Conservation (phyloP, 2,113 vertebrate species). For the Chascanopsetta lugubris region DNA sequence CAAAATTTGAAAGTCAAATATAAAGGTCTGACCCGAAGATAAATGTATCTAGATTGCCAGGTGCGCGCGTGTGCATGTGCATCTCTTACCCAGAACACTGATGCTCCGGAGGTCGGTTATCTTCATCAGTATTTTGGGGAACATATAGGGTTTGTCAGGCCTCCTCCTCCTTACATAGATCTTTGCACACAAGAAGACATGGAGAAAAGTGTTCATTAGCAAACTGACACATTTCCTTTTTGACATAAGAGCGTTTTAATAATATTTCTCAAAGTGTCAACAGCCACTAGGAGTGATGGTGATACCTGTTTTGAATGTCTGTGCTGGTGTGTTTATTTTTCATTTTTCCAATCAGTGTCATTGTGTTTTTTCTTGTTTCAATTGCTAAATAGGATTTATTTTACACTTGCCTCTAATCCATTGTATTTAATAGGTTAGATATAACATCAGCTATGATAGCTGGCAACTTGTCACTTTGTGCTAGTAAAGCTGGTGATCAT, state of each 20-base stretch:
- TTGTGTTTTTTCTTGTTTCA: no score
- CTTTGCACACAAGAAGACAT: constrained; percentile 34
- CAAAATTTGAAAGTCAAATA: no score
- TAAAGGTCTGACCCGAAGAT: no score
- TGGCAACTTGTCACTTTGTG: background rate
- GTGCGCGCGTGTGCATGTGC: constrained; percentile 5
- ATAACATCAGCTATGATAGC: background rate
- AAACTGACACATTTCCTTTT: no score
- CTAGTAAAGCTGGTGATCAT: background rate
- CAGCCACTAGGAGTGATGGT: no score
- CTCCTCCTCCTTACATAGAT: constrained; percentile 80
- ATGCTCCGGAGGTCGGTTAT: constrained; percentile 82
- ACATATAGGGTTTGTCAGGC: constrained; percentile 81
- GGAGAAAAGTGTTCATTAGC: background rate
- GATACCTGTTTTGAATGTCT: no score
- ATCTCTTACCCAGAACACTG: constrained; percentile 78
- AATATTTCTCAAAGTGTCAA: background rate
- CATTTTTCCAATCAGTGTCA: no score
- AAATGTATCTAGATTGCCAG: no score
- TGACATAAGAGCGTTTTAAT: no score
- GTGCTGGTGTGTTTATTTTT: no score
- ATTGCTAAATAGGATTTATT: no score
- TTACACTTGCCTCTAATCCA: no score
- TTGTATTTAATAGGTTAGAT: background rate
- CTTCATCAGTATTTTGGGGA: constrained; percentile 84